These are phyloP conservation scores for Lepas anatifera DNA, from an alignment of 2,888 invertebrate genomes.

Conservation along the genomic window DNA sequence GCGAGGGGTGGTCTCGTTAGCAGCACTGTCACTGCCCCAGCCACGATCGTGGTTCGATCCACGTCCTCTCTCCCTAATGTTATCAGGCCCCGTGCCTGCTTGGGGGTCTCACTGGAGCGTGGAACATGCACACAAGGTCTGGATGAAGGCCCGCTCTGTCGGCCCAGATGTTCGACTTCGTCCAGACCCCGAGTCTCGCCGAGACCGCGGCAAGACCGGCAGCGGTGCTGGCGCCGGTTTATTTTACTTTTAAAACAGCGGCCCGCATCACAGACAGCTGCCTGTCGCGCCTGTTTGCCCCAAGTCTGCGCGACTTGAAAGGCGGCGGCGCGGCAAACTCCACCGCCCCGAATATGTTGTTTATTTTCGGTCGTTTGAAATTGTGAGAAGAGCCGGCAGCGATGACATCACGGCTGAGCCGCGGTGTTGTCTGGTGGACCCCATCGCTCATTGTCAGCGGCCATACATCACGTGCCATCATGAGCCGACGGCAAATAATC, in stretches of 20 bases:
- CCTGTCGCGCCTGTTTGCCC: background rate
- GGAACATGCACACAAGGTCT: too few species aligned
- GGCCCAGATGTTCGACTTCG: background rate
- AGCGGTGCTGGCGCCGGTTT: background rate
- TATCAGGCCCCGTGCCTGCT: too few species aligned
- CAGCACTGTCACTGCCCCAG: too few species aligned
- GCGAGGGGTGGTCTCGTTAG: too few species aligned
- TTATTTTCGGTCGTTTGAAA: background rate
- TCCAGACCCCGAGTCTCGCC: background rate
- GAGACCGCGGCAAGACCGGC: background rate
- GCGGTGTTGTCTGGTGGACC: background rate
- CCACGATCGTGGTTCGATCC: too few species aligned
- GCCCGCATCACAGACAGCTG: slow-evolving; percentile 1
- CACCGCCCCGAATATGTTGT: background rate
- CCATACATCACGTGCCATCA: too few species aligned
- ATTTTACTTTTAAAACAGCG: slow-evolving; percentile 10
- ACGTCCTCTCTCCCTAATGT: too few species aligned
- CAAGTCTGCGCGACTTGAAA: background rate
- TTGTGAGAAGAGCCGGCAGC: too few species aligned
- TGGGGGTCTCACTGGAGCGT: too few species aligned
- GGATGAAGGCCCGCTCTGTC: background rate
- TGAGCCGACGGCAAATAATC: background rate
- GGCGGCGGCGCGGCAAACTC: background rate
- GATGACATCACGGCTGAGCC: too few species aligned
- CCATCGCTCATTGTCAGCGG: too few species aligned